Conservation (phyloP, 2,113 vertebrate species). For the Ophthalmotilapia sp. region DNA sequence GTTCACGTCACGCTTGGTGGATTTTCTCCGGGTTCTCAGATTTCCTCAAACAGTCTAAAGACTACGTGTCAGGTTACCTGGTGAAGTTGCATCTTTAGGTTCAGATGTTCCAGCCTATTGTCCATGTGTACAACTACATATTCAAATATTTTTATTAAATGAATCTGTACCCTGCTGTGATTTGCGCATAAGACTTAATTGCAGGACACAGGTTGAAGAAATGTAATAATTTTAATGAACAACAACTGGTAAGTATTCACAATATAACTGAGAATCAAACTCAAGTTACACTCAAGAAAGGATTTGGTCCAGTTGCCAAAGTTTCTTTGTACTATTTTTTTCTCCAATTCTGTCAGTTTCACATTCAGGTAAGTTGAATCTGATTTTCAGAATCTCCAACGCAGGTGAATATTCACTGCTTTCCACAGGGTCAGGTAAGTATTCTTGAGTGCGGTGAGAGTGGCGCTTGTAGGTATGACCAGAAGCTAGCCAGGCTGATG, state of each 20-base stretch:
- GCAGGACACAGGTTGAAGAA: not conserved
- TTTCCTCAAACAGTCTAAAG: not conserved
- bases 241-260: not conserved
- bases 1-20: not conserved
- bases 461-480: not conserved
- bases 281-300: not conserved
- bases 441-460: not conserved
- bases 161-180: not conserved
- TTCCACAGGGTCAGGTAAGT: not conserved
- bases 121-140: not conserved
- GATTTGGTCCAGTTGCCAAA: not conserved
- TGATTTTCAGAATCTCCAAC: not conserved
- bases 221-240: not conserved
- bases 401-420: not conserved
- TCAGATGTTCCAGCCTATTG: not conserved
- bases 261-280: not conserved
- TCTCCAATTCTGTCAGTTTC: not conserved
- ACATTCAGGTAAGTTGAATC: not conserved
- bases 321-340: not conserved
- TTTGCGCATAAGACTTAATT: not conserved
- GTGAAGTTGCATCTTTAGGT: not conserved
- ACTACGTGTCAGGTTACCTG: not conserved
- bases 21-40: not conserved
- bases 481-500: not conserved
- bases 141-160: not conserved